These are phyloP conservation scores for Ictalurus punctatus DNA, from an alignment of 2,113 vertebrate genomes.

Conservation along the genomic window DNA sequence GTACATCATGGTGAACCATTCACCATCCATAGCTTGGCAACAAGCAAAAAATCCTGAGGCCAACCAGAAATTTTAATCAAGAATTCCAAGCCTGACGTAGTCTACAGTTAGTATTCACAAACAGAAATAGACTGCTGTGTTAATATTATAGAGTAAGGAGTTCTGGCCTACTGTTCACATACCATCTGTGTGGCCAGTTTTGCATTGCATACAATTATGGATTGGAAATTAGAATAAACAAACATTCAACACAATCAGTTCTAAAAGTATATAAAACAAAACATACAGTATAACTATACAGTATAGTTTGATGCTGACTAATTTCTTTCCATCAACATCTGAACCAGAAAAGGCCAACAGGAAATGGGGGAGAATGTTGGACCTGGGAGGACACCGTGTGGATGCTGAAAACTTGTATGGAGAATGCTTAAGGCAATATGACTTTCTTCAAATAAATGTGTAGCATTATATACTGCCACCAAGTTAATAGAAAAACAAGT, in stretches of 20 bases:
- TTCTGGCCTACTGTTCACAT: background rate
- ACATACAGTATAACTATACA: background rate
- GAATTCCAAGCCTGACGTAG: background rate
- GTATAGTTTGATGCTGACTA: background rate
- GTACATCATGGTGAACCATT: background rate
- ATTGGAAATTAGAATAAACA: background rate
- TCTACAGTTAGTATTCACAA: background rate
- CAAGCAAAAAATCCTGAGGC: background rate
- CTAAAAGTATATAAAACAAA: background rate
- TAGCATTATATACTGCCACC: background rate
- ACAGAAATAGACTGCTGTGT: background rate
- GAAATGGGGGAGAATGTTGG: background rate
- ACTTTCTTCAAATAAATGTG: background rate
- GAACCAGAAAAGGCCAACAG: background rate
- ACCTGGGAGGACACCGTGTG: no score
- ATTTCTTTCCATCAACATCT: background rate
- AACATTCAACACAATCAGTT: background rate
- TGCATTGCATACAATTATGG: background rate
- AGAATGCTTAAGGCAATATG: background rate
- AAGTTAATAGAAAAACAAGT: background rate
- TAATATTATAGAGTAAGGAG: background rate
- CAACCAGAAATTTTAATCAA: background rate
- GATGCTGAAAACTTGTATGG: background rate
- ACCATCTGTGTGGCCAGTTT: background rate
- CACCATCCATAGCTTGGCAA: background rate